Evolutionary conservation across 2,113 vertebrate genomes (phyloP), one percentile per base, ranked within the genome.

Genomic region (Chrysochloris asiatica): DNA sequence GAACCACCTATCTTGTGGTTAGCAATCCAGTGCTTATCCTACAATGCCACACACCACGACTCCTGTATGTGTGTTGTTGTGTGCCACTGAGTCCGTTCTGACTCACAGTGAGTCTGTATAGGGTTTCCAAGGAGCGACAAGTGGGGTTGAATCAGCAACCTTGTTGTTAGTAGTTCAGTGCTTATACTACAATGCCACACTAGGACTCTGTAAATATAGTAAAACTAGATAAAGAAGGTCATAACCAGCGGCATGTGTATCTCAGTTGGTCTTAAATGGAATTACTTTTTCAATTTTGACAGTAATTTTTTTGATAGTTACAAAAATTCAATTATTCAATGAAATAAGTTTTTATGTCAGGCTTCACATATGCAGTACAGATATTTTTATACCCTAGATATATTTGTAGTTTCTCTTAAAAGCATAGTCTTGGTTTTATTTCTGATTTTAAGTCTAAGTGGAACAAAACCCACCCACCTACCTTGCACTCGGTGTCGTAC

Each of bases 401-500:
- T 26, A 83, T 71, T 30, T 85, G 36, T 21, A 88, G 21, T 28
- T 86, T 36, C n/a, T n/a, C n/a, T n/a, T n/a, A n/a, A 85, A 21
- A 90, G 3, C 4, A 41, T 76, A 54, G 22, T 63, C 12, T 16
- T 8, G 2, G 24, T 92, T 71, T 43, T 24, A 79, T 41, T 77
- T 90, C 54, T 88, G 48, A 82, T 22, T 76, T 84, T 43, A 80
- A 65, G 83, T 86, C 41, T 86, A 63, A 63, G 45, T 63, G 43
- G 48, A 82, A 54, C 26, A 86, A 56, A 50, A 65, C 43, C 26
- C 22, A 72, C 13, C 6, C n/a, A 5, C 5, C 54, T 96, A 99
- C 99, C 98, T 98, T 98, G 97, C 97, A 96, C 61, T 99, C 98
- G 47, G 97, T 96, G n/a, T 99, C 99, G 30, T 96, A 97, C 80